These are phyloP conservation scores for Plecturocebus donacophilus DNA, from an alignment of 2,113 vertebrate genomes.

Conservation along the genomic window DNA sequence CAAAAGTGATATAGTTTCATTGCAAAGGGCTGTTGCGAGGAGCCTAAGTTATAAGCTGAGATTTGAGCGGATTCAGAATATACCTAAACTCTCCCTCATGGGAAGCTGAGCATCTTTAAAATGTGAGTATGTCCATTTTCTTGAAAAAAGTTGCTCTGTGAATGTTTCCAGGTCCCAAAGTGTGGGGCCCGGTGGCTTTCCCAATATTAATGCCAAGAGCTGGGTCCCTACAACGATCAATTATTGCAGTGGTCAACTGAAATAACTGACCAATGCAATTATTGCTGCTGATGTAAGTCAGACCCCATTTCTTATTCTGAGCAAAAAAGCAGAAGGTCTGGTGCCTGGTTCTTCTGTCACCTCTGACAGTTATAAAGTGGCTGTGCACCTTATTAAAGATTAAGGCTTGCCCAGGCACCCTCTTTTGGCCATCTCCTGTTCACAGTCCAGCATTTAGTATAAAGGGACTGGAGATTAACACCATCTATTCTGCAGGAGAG, in stretches of 20 bases:
- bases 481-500: slow-evolving; percentile 66
- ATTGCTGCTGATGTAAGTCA: background rate
- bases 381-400: slow-evolving; percentile 88
- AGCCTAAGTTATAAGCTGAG: slow-evolving; percentile 32
- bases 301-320: slow-evolving; percentile 82
- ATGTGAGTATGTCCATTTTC: slow-evolving; percentile 34
- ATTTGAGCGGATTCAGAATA: slow-evolving; percentile 46
- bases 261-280: too few relatives aligned
- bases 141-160: slow-evolving; percentile 42
- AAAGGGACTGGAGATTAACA: slow-evolving; percentile 77
- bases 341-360: slow-evolving; percentile 81
- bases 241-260: too few relatives aligned
- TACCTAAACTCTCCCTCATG: slow-evolving; percentile 35
- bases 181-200: accelerated
- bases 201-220: slow-evolving; percentile 64
- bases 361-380: slow-evolving; percentile 87
- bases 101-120: slow-evolving; percentile 20
- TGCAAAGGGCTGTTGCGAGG: slow-evolving; percentile 47
- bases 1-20: slow-evolving; percentile 59
- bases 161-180: background rate
- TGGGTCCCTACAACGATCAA: background rate
- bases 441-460: slow-evolving; percentile 82
- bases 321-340: slow-evolving; percentile 79
- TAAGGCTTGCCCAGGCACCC: slow-evolving; percentile 83
- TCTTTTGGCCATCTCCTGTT: slow-evolving; percentile 80